phyloP scores from a whole-genome alignment of 2,113 vertebrate genomes.

The Donacobius atricapilla region DNA sequence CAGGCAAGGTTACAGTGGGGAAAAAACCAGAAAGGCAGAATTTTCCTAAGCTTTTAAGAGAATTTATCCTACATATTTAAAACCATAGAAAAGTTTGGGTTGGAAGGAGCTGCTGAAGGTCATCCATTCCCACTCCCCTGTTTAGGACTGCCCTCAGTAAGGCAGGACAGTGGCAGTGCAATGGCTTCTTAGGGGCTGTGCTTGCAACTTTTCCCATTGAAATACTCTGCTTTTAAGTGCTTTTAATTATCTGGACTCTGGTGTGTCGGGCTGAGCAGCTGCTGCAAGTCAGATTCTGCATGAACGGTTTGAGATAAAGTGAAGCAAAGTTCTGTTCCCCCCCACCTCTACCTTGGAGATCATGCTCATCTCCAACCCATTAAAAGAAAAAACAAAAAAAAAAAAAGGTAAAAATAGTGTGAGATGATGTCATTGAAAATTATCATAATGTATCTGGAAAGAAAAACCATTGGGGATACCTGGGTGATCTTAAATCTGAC shows the following conservation, averaged over 20 bases:
- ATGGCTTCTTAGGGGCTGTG: neutral
- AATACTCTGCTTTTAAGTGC: neutral
- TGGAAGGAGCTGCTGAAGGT: neutral
- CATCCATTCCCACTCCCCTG: neutral
- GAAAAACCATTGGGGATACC: constrained; percentile 4
- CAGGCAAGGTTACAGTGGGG: accelerated
- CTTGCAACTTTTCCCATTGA: neutral
- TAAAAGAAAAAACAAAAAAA: neutral
- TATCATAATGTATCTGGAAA: constrained; percentile 48
- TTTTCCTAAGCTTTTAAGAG: neutral
- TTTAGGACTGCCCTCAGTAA: neutral
- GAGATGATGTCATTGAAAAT: constrained; percentile 46
- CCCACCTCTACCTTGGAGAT: neutral
- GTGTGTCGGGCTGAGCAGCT: neutral
- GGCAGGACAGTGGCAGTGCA: neutral
- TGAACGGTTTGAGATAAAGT: neutral
- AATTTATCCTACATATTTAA: neutral
- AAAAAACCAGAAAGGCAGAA: neutral
- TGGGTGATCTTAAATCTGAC: neutral
- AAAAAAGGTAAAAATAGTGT: neutral
- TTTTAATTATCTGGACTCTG: neutral
- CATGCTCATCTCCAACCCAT: neutral
- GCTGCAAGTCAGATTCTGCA: neutral
- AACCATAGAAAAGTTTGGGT: neutral
- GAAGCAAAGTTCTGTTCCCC: neutral